Base-by-base conservation (phyloP, 2,113 vertebrate species). In the Ariopsis seemanni region DNA sequence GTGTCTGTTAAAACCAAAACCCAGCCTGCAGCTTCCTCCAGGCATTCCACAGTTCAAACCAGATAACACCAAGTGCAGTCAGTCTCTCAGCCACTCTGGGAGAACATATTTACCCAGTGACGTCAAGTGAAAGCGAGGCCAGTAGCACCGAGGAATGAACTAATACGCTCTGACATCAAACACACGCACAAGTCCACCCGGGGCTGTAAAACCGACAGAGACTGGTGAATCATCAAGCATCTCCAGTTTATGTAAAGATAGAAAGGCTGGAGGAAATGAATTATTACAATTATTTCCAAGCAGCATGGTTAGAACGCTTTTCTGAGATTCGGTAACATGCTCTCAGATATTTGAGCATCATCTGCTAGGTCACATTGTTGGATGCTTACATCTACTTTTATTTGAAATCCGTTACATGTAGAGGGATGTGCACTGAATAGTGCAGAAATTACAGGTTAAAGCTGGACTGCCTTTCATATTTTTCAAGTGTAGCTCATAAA, bases 101-200 rank as follows among this genome's bases (percentile, higher is more conserved):
- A 90, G 69, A 30, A 30, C 74, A 90, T 86, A 82, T 88, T 86
- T 86, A 85, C 87, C 74, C 86, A 88, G 78, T 89, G 89, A 85
- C 83, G 83, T 87, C 89, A 90, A 85, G 63, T 83, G 62, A 52
- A 85, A 85, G 82, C 48, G 58, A 81, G 75, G 84, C 85, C 87
- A 90, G 86, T 52, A 82, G 58, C 86, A 82, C 78, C 25, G 80
- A 83, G 86, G 79, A 87, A 87, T 87, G 67, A 83, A 75, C 86
- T 83, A 87, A 87, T 83, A 69, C 55, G 83, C 80, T 78, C 89
- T 89, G 84, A 89, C 77, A 69, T 85, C 90, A 92, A 69, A 71
- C 88, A 85, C 88, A 91, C 52, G 75, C 30, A 42, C 90, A 55
- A 25, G 34, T 75, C 17, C 34, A 85, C 69, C 50, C 81, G n/a